Percentiles rank a stretch among this genome's conserved stretches.
Conservation (phyloP, 2,888 invertebrate species). For the Choreutis nemorana region DNA sequence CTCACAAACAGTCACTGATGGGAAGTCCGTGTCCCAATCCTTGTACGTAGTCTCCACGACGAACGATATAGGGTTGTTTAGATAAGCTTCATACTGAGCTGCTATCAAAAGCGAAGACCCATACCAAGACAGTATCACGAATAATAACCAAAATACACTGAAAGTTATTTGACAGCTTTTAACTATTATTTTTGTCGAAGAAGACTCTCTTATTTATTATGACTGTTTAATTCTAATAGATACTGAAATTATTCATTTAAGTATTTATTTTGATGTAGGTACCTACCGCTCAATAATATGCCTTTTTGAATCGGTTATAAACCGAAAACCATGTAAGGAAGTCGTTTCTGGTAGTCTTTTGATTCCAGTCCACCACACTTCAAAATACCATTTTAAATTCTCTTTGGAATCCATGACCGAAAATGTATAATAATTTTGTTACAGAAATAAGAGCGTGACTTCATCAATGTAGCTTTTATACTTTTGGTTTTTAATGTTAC, state of each 20-base stretch:
- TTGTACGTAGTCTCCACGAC: conserved; percentile 79
- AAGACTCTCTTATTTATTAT: too few species aligned
- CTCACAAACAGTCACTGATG: conserved; percentile 77
- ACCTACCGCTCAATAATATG: conserved; percentile 71
- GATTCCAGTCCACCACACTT: conserved; percentile 56
- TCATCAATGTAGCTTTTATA: too few species aligned
- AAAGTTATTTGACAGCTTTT: too few species aligned
- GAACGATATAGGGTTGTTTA: conserved; percentile 78
- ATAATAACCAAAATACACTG: conserved; percentile 71
- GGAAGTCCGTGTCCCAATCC: conserved; percentile 78
- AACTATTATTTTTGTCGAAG: too few species aligned
- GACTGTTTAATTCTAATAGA: too few species aligned
- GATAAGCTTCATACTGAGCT: conserved; percentile 69
- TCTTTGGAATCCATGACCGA: conserved; percentile 24
- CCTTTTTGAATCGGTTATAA: conserved; percentile 66
- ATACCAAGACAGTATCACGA: conserved; percentile 69
- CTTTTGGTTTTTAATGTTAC: too few species aligned
- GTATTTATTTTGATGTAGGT: too few species aligned
- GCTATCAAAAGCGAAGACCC: conserved; percentile 65
- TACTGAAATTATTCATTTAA: too few species aligned
- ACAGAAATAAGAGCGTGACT: too few species aligned
- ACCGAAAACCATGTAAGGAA: conserved; percentile 72
- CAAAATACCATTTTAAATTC: conserved; percentile 29
- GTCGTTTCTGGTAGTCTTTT: conserved; percentile 54
- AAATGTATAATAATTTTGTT: too few species aligned